Evolutionary conservation across 2,113 vertebrate genomes (phyloP).

Genomic region (Rhipidura dahli): DNA sequence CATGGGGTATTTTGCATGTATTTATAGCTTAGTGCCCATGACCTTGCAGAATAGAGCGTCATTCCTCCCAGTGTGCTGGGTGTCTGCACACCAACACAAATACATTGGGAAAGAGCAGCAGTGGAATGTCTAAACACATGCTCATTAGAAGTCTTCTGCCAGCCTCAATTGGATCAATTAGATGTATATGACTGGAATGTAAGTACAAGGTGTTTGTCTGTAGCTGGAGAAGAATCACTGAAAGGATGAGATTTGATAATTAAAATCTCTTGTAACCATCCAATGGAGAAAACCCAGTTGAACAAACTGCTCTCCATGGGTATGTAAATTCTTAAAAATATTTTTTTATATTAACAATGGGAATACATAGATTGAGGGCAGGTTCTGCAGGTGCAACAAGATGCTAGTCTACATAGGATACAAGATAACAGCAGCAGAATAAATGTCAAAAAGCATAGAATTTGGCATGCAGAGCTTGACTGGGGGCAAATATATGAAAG

Average conservation of each 20-base stretch:
- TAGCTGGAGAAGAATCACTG: background rate
- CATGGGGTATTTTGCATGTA: rapidly evolving
- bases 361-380: background rate
- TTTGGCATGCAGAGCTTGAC: background rate
- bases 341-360: background rate
- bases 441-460: background rate
- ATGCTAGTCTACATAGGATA: background rate
- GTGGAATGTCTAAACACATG: background rate
- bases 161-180: background rate
- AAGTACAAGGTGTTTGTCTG: background rate
- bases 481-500: background rate
- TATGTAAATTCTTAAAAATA: background rate
- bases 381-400: background rate
- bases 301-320: background rate
- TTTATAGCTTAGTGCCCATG: background rate
- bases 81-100: background rate
- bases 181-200: background rate
- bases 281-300: background rate
- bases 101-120: background rate
- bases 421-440: background rate
- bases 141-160: background rate
- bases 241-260: background rate
- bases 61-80: background rate
- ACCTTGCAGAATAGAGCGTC: background rate
- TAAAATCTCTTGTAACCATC: background rate